Evolutionary conservation across 2,888 invertebrate species (phyloP).

Genomic region (Gymnocheta viridis): DNA sequence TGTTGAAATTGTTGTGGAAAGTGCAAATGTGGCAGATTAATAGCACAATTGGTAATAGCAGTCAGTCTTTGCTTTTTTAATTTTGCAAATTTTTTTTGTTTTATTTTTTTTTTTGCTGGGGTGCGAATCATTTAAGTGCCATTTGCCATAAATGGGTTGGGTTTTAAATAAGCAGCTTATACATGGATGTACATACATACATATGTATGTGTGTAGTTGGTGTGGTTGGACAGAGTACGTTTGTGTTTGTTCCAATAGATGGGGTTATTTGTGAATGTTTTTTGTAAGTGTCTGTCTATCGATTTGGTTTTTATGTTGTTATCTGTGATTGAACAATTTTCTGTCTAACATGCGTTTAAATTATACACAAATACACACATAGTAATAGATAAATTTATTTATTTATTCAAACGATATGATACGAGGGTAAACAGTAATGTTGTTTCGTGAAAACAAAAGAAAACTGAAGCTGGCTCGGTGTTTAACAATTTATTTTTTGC

Average conservation of each 20-base stretch:
- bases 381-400: conserved; percentile 12
- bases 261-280: conserved; percentile 26
- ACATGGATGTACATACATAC: conserved; percentile 23
- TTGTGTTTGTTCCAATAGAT: neutral
- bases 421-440: neutral
- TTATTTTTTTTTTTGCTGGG: conserved; percentile 23
- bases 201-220: neutral
- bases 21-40: conserved; percentile 81
- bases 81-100: conserved; percentile 11
- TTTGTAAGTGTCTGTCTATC: conserved; percentile 38
- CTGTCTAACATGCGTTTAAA: conserved; percentile 65
- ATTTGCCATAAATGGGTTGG: conserved; percentile 65
- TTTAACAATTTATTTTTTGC: too few relatives aligned
- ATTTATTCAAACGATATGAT: neutral
- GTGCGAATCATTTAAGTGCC: conserved; percentile 66
- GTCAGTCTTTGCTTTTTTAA: conserved; percentile 59
- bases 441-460: neutral
- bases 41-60: conserved; percentile 79
- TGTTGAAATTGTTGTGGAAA: conserved; percentile 72
- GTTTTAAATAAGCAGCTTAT: conserved; percentile 45
- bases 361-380: conserved; percentile 46
- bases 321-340: conserved; percentile 70
- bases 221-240: neutral
- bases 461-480: too few relatives aligned
- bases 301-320: conserved; percentile 65